Evolutionary conservation across 2,888 invertebrate genomes (phyloP), one percentile per base, ranked within the genome.

Genomic region (Parapristionchus giblindavisi): DNA sequence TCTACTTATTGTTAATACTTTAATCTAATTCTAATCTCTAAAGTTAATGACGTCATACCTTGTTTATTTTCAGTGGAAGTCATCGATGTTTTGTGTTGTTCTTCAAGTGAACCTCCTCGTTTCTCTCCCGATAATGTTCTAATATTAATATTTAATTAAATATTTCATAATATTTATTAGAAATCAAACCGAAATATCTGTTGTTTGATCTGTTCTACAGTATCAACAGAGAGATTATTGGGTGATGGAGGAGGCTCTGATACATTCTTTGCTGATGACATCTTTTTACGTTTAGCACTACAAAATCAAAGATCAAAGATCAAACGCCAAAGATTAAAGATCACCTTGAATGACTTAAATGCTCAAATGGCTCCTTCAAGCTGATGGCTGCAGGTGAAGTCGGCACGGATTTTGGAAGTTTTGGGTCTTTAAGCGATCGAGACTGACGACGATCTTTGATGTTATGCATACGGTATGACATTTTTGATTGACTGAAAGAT

Each of bases 201-300:
- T 34, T 61, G 60, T 27, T 73, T 73, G 61, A 73, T 76, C 54
- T 79, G 80, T 40, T 79, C 78, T 3, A 75, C 74, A 11, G 76
- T 70, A 34, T 79, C 78, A 0, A 75, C 61, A 21, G 77, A 77
- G 8, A 77, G 70, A 43, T 78, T 80, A 0, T 78, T 77, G 11
- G 81, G 80, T 0, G 79, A 80, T 27, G 78, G 77, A 11, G 82
- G 82, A 3, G 82, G 81, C 3, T 81, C 77, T n/a, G 78, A 48
- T 8, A 61, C 34, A 0, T 32, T 36, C n/a, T 32, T 51, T 4
- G 21, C n/a, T 48, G 60, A n/a, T 1, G 60, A 51, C 34, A 73
- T 24, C 34, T 51, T 61, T 0, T 32, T n/a, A 14, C 61, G 21
- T 36, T 73, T 73, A 1, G 60, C 24, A 11, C 70, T 71, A 27